These are phyloP conservation scores for Erynnis tages DNA, from an alignment of 2,888 invertebrate genomes.

Conservation along the genomic window DNA sequence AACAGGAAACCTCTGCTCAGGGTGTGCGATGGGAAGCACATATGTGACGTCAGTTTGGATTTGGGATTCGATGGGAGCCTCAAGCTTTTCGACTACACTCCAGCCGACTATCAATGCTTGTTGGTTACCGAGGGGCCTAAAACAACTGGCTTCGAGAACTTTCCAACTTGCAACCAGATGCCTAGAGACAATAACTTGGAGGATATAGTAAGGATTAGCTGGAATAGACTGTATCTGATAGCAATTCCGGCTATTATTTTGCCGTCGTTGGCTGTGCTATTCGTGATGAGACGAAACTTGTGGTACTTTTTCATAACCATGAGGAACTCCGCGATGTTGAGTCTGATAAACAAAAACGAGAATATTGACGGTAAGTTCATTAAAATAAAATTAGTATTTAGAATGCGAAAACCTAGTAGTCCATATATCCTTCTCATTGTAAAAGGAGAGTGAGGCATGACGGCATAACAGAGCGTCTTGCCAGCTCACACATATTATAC, in stretches of 20 bases:
- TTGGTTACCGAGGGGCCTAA: constrained; percentile 40
- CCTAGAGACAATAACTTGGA: constrained; percentile 35
- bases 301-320: constrained; percentile 81
- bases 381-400: too few species aligned
- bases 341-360: constrained; percentile 74
- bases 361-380: constrained; percentile 53
- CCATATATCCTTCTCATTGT: too few species aligned
- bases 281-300: constrained; percentile 73
- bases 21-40: constrained; percentile 30
- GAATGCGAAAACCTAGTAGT: too few species aligned
- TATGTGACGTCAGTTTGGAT: constrained; percentile 33
- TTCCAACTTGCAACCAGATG: constrained; percentile 41
- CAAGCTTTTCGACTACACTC: constrained; percentile 50
- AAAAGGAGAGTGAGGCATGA: too few species aligned
- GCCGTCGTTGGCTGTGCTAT: constrained; percentile 41
- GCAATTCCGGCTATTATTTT: constrained; percentile 45
- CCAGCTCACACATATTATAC: too few species aligned
- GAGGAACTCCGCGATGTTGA: constrained; percentile 80
- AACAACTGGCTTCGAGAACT: constrained; percentile 37
- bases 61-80: constrained; percentile 41
- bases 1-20: constrained; percentile 38
- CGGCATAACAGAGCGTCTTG: too few species aligned
- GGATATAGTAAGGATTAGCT: constrained; percentile 33
- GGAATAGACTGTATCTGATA: constrained; percentile 40
- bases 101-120: constrained; percentile 47